phyloP scores from a whole-genome alignment of 2,113 vertebrate genomes.

The Clarias gariepinus region DNA sequence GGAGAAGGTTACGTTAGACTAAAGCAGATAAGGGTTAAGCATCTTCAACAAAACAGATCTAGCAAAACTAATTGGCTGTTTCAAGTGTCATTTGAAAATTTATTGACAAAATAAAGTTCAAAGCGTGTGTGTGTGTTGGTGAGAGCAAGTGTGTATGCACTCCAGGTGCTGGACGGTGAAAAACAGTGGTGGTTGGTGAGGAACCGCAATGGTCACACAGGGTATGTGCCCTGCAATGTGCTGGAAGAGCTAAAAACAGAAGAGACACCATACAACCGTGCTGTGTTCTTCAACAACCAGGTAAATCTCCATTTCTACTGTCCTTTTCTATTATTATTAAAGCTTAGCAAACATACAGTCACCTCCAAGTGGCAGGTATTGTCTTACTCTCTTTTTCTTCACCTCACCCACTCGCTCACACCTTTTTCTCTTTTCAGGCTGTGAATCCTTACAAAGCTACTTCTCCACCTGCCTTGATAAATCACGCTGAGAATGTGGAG shows the following conservation, averaged over 20 bases:
- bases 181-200: constrained; percentile 94
- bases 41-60: neutral
- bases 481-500: constrained; percentile 69
- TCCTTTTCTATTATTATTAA: constrained; percentile 11
- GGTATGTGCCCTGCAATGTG: constrained; percentile 90
- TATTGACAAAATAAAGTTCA: too few species aligned
- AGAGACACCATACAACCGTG: constrained; percentile 61
- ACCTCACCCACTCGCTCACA: neutral
- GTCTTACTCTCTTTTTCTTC: constrained; percentile 6
- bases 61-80: neutral
- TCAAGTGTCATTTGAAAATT: neutral
- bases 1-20: neutral
- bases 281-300: constrained; percentile 61
- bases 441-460: constrained; percentile 74
- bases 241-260: constrained; percentile 80
- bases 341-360: constrained; percentile 27
- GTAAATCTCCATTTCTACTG: constrained; percentile 50
- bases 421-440: constrained; percentile 39
- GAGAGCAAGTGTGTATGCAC: neutral
- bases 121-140: constrained; percentile 1
- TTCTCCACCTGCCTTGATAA: constrained; percentile 54
- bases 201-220: constrained; percentile 85
- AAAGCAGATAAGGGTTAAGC: neutral
- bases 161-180: constrained; percentile 87
- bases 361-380: constrained; percentile 21